Base-by-base conservation (phyloP, 2,888 invertebrate genomes). In the Oxycera nigricornis region DNA sequence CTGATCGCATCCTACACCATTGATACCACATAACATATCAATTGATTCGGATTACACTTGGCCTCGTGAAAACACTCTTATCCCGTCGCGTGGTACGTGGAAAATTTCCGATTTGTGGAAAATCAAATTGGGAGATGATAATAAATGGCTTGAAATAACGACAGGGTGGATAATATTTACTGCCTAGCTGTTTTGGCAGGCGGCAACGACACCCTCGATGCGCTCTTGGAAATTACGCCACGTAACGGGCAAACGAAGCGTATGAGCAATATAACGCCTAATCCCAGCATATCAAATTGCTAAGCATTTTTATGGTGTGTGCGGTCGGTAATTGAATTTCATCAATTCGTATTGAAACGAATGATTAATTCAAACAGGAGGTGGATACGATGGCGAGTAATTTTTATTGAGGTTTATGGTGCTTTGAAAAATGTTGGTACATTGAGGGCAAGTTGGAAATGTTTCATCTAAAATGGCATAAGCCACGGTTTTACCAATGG, bases 261-360 rank as follows among this genome's bases (percentile, higher is more conserved):
- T 55, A 57, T 30, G 24, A 24, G 35, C 52, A 52, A 72, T 52
- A 59, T 41, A 31, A 41, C 59, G 39, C 50, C 62, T 73, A 62
- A 73, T 73, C 73, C 50, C 62, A 73, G 73, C 73, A 50, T 61
- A 73, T 73, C 73, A 59, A 62, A 73, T 73, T 73, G 41, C 61
- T 31, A 35, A 41, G 46, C 4, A 73, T 41, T 73, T 72, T 73
- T 73, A 73, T 73, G 73, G 73, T 73, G 61, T 72, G 22, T 61
- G 73, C 50, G 73, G 73, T 62, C 30, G 59, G 70, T 72, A 73
- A 73, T 73, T 73, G 73, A 73, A 73, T 73, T 73, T 59, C 59
- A 72, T 52, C 68, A 50, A 65, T 65, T 65, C 39, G 35, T n/a
- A 65, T 65, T 39, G 65, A 65, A 65, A 11, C n/a, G 55, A 65